Conservation (phyloP, 2,113 vertebrate genomes). For the Thryonomys swinderianus region DNA sequence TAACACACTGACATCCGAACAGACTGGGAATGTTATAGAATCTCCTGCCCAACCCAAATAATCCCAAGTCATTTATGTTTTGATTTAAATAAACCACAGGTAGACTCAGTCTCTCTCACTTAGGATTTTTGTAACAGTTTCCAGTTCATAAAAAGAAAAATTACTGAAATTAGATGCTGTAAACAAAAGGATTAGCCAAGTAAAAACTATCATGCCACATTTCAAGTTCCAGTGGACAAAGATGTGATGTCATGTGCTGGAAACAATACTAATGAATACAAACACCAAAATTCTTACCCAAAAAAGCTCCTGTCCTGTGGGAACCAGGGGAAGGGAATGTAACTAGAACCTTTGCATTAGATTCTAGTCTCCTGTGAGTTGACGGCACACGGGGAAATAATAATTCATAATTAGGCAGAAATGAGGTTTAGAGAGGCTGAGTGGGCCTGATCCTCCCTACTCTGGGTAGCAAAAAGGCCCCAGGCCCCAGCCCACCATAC, state of each 20-base stretch:
- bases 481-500: too few relatives aligned
- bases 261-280: constrained; percentile 34
- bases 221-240: constrained; percentile 58
- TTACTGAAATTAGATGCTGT: constrained; percentile 58
- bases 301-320: neutral
- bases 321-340: too few relatives aligned
- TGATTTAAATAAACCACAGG: constrained; percentile 52
- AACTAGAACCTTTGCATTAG: too few relatives aligned
- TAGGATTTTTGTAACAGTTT: constrained; percentile 47
- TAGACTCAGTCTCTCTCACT: constrained; percentile 31
- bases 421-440: too few relatives aligned
- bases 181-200: constrained; percentile 44
- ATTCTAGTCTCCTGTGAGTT: too few relatives aligned
- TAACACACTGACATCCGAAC: constrained; percentile 59
- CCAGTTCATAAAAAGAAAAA: constrained; percentile 67
- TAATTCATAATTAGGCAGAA: too few relatives aligned
- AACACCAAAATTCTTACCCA: constrained; percentile 33
- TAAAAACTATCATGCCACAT: neutral
- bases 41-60: neutral
- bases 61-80: constrained; percentile 44
- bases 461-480: too few relatives aligned
- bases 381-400: too few relatives aligned
- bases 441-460: too few relatives aligned
- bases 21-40: constrained; percentile 45
- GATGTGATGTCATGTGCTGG: constrained; percentile 12